Conservation (phyloP, 2,888 invertebrate species). For the Drosophila algonquin region DNA sequence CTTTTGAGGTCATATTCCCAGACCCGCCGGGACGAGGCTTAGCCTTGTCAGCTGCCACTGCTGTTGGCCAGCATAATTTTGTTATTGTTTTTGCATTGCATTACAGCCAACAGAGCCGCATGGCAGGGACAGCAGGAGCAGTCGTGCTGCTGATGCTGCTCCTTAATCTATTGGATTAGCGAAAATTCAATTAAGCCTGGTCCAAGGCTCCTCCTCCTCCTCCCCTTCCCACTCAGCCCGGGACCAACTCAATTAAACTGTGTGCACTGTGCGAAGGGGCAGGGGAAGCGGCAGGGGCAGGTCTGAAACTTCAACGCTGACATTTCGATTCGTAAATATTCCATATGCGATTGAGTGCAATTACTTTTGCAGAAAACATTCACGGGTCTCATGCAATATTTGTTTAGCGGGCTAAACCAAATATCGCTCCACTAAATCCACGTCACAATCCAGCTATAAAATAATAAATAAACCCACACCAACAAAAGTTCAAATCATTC, state of each 20-base stretch:
- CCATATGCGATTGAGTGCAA: slow-evolving; percentile 48
- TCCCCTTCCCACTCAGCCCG: slow-evolving; percentile 19
- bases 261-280: slow-evolving; percentile 42
- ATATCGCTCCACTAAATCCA: slow-evolving; percentile 72
- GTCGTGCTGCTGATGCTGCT: slow-evolving; percentile 48
- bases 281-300: background rate
- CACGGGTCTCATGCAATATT: slow-evolving; percentile 66
- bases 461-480: slow-evolving; percentile 59
- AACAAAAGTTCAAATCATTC: slow-evolving; percentile 25
- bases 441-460: slow-evolving; percentile 55
- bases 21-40: slow-evolving; percentile 10
- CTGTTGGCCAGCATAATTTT: slow-evolving; percentile 63
- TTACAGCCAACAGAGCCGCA: slow-evolving; percentile 39
- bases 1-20: slow-evolving; percentile 39
- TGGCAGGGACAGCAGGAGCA: slow-evolving; percentile 8
- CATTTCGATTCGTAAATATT: slow-evolving; percentile 30
- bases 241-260: slow-evolving; percentile 71
- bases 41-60: slow-evolving; percentile 47
- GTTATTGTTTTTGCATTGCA: slow-evolving; percentile 76
- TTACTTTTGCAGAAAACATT: slow-evolving; percentile 49
- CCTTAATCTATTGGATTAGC: slow-evolving; percentile 75
- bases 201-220: slow-evolving; percentile 55
- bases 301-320: slow-evolving; percentile 20
- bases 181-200: slow-evolving; percentile 67
- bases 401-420: slow-evolving; percentile 65